Percentiles rank a stretch among this genome's conserved stretches.
Evolutionary conservation across 2,113 vertebrate genomes (phyloP).

Genomic region (Nothoprocta pentlandii): DNA sequence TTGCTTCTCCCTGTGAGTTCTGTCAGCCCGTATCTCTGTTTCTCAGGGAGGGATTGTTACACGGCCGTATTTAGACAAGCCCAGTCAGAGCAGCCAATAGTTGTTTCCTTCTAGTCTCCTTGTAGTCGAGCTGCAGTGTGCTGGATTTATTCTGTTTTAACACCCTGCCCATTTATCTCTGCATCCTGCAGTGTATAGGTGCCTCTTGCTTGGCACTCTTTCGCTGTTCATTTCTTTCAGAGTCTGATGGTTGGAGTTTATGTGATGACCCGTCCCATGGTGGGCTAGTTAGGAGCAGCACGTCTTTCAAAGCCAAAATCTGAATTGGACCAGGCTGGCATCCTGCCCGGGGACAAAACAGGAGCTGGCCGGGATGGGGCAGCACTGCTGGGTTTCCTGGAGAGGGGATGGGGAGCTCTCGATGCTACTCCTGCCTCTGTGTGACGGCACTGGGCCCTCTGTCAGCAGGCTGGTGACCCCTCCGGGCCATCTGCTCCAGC

Average conservation of each 20-base stretch:
- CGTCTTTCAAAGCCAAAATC: background rate
- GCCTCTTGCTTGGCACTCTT: background rate
- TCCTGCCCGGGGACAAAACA: background rate
- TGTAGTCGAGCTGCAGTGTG: background rate
- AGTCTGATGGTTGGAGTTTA: background rate
- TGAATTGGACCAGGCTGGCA: background rate
- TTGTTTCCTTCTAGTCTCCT: background rate
- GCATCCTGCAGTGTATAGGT: background rate
- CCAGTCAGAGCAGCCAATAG: background rate
- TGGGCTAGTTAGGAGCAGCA: background rate
- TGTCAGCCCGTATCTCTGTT: background rate
- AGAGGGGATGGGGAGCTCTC: background rate
- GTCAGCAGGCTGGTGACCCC: background rate
- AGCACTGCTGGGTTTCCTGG: background rate
- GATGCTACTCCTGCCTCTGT: background rate
- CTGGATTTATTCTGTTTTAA: conserved; percentile 5
- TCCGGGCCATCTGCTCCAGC: background rate
- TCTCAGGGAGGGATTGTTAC: background rate
- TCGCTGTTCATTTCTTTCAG: background rate
- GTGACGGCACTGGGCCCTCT: background rate
- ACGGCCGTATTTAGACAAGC: background rate
- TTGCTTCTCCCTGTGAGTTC: background rate
- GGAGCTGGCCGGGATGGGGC: background rate
- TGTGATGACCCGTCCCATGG: too few species aligned
- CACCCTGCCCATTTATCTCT: background rate